A percentile compares a stretch with the other conserved stretches of the same genome.
phyloP scores from a whole-genome alignment of 2,113 vertebrate genomes.

The Sterrhoptilus dennistouni region DNA sequence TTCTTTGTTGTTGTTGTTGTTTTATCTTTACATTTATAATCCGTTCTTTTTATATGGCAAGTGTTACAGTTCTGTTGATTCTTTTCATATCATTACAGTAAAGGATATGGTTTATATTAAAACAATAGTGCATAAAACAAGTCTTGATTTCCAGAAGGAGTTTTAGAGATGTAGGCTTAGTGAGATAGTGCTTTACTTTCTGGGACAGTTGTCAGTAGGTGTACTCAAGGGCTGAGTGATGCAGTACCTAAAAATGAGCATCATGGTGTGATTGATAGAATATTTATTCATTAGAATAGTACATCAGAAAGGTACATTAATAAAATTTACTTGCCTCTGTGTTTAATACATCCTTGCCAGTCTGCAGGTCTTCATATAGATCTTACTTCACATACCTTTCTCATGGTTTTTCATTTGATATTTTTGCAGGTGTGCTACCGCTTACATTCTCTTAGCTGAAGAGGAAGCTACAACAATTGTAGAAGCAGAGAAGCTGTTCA shows the following conservation, averaged over 20 bases:
- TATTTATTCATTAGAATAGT: neutral
- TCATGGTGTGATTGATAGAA: neutral
- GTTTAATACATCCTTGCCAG: neutral
- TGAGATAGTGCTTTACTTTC: neutral
- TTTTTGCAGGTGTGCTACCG: slow-evolving; percentile 89
- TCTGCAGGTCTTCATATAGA: neutral
- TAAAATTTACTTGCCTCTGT: neutral
- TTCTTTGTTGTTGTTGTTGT: neutral
- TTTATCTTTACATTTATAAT: neutral
- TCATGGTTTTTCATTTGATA: slow-evolving; percentile 10
- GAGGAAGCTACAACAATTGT: slow-evolving; percentile 97
- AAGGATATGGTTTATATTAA: neutral
- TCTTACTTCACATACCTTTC: neutral
- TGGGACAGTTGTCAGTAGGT: neutral
- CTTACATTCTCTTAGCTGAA: slow-evolving; percentile 95
- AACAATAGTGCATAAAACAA: neutral
- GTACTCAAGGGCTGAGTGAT: neutral
- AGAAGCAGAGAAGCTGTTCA: slow-evolving; percentile 95
- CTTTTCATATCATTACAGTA: neutral
- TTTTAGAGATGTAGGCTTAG: neutral
- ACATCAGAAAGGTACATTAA: neutral
- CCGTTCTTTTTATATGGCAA: neutral
- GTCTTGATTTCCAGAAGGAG: neutral
- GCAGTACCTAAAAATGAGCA: neutral
- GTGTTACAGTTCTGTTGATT: neutral